Evolutionary conservation across 2,797 vertebrate genomes (phyloP), one percentile per base, ranked within the genome.

Genomic region (Emydoidea blandingii): DNA sequence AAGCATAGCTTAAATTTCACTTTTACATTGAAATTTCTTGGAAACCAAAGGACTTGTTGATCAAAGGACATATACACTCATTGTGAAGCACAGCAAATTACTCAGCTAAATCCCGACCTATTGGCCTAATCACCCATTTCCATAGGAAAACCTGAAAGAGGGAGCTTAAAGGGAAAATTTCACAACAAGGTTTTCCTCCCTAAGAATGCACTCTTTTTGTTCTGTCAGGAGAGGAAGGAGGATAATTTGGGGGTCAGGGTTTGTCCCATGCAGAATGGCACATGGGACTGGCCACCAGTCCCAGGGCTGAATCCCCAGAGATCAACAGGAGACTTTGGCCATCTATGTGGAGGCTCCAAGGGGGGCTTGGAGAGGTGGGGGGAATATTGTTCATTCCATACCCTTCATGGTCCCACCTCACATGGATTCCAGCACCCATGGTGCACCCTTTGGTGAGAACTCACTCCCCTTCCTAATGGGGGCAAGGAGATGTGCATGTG

Each of bases 101-200:
- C 37, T 41, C 21, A 41, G 91, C 88, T 88, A 94, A 96, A 89
- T 89, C 56, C 8, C 12, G 79, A 62, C 44, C 16, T 68, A 34
- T 50, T 87, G 86, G 21, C 78, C 86, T 95, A 81, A 34, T 89
- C 25, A 74, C 19, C 59, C 57, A 83, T 94, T 96, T 84, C 80
- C 89, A 92, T n/a, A 92, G 78, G 91, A 94, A 95, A 88, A 56
- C 49, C 44, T 89, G 84, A 92, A 96, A 93, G 92, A 95, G 94
- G 84, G 89, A 88, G 89, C 5, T 23, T 72, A 72, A 21, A 23
- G 21, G 83, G 88, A 92, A 95, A 92, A 85, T 93, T 93, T 65
- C 79, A 94, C 91, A 96, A 94, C 87, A 96, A 96, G 86, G 56
- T 89, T 94, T 94, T 94, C 83, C 83, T 96, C 79, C 10, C 94